Evolutionary conservation across 2,797 vertebrate genomes (phyloP).

Genomic region (Gambelia wislizenii): DNA sequence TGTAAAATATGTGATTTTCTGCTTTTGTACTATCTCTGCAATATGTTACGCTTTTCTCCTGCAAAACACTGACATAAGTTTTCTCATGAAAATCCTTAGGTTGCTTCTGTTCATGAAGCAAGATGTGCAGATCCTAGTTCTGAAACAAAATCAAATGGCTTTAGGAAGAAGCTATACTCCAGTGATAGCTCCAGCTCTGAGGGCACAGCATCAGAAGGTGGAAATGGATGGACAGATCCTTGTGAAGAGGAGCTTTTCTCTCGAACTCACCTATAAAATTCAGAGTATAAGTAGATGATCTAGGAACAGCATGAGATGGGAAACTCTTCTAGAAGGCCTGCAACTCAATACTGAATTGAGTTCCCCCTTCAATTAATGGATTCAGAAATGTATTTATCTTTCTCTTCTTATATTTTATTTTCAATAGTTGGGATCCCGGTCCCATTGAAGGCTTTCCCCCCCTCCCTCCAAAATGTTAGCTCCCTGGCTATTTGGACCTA

Average conservation of each 20-base stretch:
- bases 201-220: slow-evolving; percentile 82
- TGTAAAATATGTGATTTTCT: too few relatives aligned
- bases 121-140: slow-evolving; percentile 82
- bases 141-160: slow-evolving; percentile 79
- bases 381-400: slow-evolving; percentile 86
- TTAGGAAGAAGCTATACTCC: slow-evolving; percentile 80
- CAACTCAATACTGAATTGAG: slow-evolving; percentile 83
- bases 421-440: slow-evolving; percentile 82
- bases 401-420: slow-evolving; percentile 83
- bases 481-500: slow-evolving; percentile 87
- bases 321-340: slow-evolving; percentile 84
- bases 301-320: slow-evolving; percentile 74
- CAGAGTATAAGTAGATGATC: slow-evolving; percentile 67
- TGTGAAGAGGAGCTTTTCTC: slow-evolving; percentile 82
- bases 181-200: slow-evolving; percentile 86
- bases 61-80: slow-evolving; percentile 53
- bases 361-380: slow-evolving; percentile 89
- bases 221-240: slow-evolving; percentile 79
- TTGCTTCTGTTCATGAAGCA: slow-evolving; percentile 94
- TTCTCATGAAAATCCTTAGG: slow-evolving; percentile 81
- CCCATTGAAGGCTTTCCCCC: slow-evolving; percentile 70
- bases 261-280: slow-evolving; percentile 85
- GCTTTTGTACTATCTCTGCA: background rate
- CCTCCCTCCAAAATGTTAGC: slow-evolving; percentile 67
- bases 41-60: background rate